These are phyloP conservation scores for Todiramphus saurophagus DNA, from an alignment of 2,113 vertebrate species.

Conservation along the genomic window DNA sequence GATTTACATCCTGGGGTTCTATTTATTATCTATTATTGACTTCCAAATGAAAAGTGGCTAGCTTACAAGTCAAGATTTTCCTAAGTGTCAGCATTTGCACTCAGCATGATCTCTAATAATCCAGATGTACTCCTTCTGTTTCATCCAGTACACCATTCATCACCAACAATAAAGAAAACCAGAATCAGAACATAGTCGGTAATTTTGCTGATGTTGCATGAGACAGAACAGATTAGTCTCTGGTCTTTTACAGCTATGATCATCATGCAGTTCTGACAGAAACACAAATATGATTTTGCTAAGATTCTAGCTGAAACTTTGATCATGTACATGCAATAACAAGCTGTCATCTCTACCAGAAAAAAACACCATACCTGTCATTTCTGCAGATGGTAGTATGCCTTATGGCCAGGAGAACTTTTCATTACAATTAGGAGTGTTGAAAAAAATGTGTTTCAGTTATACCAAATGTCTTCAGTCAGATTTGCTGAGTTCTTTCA, in stretches of 20 bases:
- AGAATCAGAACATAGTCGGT: neutral
- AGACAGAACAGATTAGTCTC: neutral
- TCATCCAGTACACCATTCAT: conserved; percentile 38
- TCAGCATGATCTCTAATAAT: conserved; percentile 15
- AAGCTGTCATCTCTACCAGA: neutral
- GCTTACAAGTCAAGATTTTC: conserved; percentile 15
- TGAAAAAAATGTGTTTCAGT: neutral
- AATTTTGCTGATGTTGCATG: conserved; percentile 25
- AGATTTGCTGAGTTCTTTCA: neutral
- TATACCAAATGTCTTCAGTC: neutral
- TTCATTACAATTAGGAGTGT: neutral
- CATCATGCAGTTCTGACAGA: neutral
- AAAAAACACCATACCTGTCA: neutral
- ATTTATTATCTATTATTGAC: conserved; percentile 6
- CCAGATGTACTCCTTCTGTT: conserved; percentile 46
- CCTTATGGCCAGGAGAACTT: neutral
- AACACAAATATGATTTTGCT: neutral
- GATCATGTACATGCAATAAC: neutral
- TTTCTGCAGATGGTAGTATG: neutral
- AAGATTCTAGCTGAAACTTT: neutral
- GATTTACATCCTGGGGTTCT: neutral
- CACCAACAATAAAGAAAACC: conserved; percentile 2
- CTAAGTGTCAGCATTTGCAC: conserved; percentile 27
- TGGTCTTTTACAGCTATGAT: neutral
- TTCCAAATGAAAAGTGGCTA: neutral